Conservation (phyloP, 2,113 vertebrate genomes). For the Odontophorus gujanensis region DNA sequence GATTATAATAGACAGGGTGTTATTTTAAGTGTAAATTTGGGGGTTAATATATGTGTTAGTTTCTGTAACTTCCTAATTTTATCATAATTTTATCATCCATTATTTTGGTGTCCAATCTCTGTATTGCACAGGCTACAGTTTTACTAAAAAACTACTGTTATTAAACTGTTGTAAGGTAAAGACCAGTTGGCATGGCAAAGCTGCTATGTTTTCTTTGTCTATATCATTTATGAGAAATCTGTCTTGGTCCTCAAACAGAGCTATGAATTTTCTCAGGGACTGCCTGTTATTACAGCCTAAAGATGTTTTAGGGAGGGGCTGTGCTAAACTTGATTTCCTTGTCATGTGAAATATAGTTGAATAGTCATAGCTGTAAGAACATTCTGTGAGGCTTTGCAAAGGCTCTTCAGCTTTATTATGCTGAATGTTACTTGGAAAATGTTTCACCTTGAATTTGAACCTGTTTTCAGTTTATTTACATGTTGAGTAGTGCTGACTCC, state of each 20-base stretch:
- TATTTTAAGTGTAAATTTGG: background rate
- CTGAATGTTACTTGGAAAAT: background rate
- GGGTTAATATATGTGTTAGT: accelerated
- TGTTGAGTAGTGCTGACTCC: background rate
- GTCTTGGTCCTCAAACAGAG: background rate
- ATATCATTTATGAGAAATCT: background rate
- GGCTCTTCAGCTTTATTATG: background rate
- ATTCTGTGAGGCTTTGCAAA: background rate
- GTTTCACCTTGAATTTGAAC: conserved; percentile 5
- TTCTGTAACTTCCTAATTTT: background rate
- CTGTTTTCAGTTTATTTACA: background rate
- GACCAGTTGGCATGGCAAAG: background rate
- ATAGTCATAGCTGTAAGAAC: background rate
- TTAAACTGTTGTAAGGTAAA: background rate
- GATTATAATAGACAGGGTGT: background rate
- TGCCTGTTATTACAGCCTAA: background rate
- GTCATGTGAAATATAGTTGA: background rate
- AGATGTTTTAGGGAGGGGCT: background rate
- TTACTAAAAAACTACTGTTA: background rate
- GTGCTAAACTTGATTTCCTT: background rate
- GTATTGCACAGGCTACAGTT: background rate
- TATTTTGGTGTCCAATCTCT: background rate
- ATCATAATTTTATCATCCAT: background rate
- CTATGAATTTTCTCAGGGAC: background rate
- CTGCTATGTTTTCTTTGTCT: background rate